Percentiles rank a stretch among this genome's conserved stretches.
These are phyloP conservation scores for Penelope pileata DNA, from an alignment of 2,113 vertebrate genomes.

Conservation along the genomic window DNA sequence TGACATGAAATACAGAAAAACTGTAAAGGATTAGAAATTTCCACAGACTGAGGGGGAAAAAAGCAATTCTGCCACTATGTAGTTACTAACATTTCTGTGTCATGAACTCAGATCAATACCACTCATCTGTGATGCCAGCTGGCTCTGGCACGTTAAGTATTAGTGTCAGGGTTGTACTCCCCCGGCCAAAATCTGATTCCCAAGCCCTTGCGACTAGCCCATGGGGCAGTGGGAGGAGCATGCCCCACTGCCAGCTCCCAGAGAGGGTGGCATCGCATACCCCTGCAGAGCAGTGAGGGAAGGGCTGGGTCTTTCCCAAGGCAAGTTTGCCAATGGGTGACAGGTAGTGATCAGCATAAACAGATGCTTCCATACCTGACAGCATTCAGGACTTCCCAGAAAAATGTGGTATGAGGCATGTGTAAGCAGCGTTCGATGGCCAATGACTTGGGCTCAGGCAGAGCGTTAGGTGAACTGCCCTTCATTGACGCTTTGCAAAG, in stretches of 20 bases:
- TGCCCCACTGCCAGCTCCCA: background rate
- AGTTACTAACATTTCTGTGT: background rate
- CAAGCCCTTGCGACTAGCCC: background rate
- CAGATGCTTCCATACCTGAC: rapidly evolving
- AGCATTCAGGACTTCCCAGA: background rate
- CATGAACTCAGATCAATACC: background rate
- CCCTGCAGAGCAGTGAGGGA: background rate
- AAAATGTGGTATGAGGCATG: background rate
- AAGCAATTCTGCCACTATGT: background rate
- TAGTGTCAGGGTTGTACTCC: background rate
- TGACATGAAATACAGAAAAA: background rate
- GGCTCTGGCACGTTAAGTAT: background rate
- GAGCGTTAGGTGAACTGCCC: too few species aligned
- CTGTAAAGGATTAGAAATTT: background rate
- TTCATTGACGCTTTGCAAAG: too few species aligned
- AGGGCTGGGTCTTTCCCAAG: background rate
- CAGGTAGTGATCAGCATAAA: background rate
- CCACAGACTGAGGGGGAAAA: background rate
- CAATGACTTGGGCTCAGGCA: too few species aligned
- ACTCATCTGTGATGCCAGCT: background rate
- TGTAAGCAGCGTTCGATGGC: too few species aligned
- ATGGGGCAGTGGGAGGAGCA: rapidly evolving
- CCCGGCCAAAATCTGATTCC: background rate
- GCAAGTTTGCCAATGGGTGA: rapidly evolving
- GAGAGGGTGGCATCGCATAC: background rate